A percentile compares a stretch with the other conserved stretches of the same genome.
Evolutionary conservation across 2,113 vertebrate species (phyloP).

Genomic region (Rhegmatorhina hoffmannsi): DNA sequence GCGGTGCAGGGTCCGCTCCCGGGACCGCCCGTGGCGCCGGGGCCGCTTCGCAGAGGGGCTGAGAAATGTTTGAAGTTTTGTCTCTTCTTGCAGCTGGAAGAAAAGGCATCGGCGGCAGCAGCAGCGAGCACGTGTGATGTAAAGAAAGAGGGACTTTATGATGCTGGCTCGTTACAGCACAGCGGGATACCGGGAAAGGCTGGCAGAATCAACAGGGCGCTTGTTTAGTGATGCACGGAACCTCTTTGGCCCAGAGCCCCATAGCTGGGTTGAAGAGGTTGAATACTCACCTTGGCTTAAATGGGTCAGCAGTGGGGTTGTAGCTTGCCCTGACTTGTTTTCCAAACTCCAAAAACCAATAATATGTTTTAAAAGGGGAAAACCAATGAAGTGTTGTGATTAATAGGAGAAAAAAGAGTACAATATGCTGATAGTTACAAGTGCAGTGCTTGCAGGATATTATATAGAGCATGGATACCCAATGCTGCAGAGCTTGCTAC

Average conservation of each 20-base stretch:
- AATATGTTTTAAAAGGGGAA: background rate
- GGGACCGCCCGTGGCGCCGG: background rate
- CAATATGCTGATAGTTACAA: background rate
- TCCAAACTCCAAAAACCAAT: background rate
- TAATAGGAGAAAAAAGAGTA: background rate
- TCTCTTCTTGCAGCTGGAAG: background rate
- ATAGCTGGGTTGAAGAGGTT: background rate
- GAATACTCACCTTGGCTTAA: background rate
- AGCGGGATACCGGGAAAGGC: background rate
- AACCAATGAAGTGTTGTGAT: background rate
- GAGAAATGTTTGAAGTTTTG: background rate
- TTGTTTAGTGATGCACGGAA: background rate
- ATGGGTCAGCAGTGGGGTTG: background rate
- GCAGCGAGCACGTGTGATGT: background rate
- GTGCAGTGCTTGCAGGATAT: background rate
- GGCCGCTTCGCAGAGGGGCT: background rate
- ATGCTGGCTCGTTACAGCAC: background rate
- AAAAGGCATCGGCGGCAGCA: background rate
- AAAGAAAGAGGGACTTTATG: background rate
- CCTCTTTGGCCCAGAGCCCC: background rate
- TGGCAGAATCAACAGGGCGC: background rate
- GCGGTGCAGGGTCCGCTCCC: background rate
- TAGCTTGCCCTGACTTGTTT: background rate
- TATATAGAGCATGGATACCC: background rate
- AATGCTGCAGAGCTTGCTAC: background rate